Evolutionary conservation across 2,113 vertebrate species (phyloP).

Genomic region (Turnix velox): DNA sequence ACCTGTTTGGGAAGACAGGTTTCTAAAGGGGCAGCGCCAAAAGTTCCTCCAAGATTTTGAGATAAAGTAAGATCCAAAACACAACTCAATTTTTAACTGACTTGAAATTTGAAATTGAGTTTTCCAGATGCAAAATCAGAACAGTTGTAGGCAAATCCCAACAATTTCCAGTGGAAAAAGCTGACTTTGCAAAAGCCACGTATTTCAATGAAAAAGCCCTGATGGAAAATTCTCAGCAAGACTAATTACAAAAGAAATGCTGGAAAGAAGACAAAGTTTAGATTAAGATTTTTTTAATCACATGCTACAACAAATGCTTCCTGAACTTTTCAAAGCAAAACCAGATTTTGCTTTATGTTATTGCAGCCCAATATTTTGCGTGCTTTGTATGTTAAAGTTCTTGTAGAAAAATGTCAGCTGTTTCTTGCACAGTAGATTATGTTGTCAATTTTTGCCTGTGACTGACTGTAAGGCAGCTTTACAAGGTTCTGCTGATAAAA

Average conservation of each 20-base stretch:
- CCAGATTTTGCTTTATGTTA: background rate
- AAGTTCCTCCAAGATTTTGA: background rate
- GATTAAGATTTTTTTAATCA: slow-evolving; percentile 25
- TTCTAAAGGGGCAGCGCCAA: background rate
- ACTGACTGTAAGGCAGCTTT: background rate
- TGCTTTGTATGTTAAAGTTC: background rate
- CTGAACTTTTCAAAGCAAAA: background rate
- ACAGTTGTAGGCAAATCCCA: slow-evolving; percentile 4
- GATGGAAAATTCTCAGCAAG: slow-evolving; percentile 11
- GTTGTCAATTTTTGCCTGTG: background rate
- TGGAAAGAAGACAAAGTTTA: slow-evolving; percentile 1
- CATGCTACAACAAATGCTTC: background rate
- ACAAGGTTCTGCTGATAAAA: slow-evolving; percentile 8
- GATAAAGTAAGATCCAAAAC: background rate
- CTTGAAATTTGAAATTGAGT: background rate
- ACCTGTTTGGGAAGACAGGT: background rate
- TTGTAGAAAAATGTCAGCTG: background rate
- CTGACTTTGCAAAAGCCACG: slow-evolving; percentile 4
- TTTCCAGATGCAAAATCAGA: background rate
- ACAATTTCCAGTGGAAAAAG: slow-evolving; percentile 31
- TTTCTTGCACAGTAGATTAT: background rate
- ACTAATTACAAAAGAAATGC: slow-evolving; percentile 13
- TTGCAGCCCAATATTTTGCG: background rate
- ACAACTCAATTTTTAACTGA: background rate
- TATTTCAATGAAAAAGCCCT: background rate